Percentiles rank a stretch among this genome's conserved stretches.
phyloP scores from a whole-genome alignment of 2,797 vertebrate species.

The Pangasius larnaudii region DNA sequence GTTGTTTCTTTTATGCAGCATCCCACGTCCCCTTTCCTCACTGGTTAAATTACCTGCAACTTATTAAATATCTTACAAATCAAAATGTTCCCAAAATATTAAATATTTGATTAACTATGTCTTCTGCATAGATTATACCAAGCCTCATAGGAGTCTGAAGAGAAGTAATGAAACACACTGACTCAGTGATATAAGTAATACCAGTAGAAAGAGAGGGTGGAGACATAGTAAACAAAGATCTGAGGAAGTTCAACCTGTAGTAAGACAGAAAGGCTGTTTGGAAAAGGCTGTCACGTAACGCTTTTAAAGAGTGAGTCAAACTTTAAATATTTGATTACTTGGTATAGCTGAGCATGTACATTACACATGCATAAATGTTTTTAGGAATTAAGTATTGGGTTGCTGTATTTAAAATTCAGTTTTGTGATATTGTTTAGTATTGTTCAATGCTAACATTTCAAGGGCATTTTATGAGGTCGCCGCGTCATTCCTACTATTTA shows the following conservation, averaged over 20 bases:
- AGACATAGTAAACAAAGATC: constrained; percentile 2
- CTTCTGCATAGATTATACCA: not conserved
- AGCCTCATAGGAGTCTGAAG: not conserved
- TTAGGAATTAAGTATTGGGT: not conserved
- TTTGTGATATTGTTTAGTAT: not conserved
- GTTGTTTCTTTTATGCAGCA: not conserved
- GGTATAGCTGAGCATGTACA: not conserved
- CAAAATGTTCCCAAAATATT: not conserved
- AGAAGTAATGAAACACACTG: not conserved
- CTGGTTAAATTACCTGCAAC: not conserved
- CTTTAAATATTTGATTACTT: constrained; percentile 1
- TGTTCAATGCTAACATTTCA: not conserved
- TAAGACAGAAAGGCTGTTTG: not conserved
- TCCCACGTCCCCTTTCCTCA: not conserved
- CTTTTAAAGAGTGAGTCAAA: not conserved
- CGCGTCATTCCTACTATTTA: not conserved
- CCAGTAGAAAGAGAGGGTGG: not conserved
- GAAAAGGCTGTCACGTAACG: not conserved
- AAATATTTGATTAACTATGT: not conserved
- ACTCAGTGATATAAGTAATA: not conserved
- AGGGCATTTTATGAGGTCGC: not conserved
- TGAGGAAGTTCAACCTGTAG: not conserved
- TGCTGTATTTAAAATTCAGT: not conserved
- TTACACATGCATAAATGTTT: not conserved
- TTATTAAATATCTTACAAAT: too few species aligned